phyloP scores from a whole-genome alignment of 1,140 invertebrate species.

The Teleopsis dalmanni region DNA sequence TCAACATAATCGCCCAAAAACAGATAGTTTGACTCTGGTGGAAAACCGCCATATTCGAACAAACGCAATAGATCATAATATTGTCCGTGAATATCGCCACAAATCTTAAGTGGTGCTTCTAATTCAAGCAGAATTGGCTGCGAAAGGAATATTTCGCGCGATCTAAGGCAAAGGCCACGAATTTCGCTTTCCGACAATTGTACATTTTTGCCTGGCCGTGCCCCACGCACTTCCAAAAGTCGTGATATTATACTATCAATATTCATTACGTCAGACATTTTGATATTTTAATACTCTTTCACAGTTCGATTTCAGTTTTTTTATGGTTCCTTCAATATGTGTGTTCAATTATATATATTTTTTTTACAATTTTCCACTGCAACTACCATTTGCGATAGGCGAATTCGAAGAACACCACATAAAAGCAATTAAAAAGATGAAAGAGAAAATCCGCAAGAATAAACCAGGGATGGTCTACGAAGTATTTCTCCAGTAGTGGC shows the following conservation, averaged over 20 bases:
- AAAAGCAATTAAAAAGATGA: too few species aligned
- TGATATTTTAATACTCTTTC: too few species aligned
- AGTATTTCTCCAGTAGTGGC: too few species aligned
- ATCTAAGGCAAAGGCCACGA: constrained; percentile 91
- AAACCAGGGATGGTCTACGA: too few species aligned
- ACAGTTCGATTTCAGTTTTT: too few species aligned
- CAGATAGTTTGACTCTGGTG: constrained; percentile 98
- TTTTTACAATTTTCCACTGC: constrained; percentile 15
- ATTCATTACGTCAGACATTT: constrained; percentile 42
- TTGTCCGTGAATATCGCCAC: constrained; percentile 98
- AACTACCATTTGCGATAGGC: constrained; percentile 8
- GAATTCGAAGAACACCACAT: too few species aligned
- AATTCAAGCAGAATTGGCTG: constrained; percentile 97
- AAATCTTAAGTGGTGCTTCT: constrained; percentile 98
- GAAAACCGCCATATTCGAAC: constrained; percentile 99
- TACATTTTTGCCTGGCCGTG: constrained; percentile 76
- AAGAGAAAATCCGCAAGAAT: too few species aligned
- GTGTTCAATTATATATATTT: constrained; percentile 9
- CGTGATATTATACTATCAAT: constrained; percentile 42
- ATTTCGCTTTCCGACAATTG: constrained; percentile 95
- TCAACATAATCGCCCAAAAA: constrained; percentile 89
- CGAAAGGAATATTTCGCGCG: constrained; percentile 96
- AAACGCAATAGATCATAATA: constrained; percentile 96
- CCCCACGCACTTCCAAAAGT: constrained; percentile 42
- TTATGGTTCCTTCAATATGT: too few species aligned